Evolutionary conservation across 2,113 vertebrate species (phyloP).

Genomic region (cat (Felis catus)): F.catus_Fca126_mat1.0 CM031413.1:91901501-91902000

Average conservation of each 20-base stretch:
- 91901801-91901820: neutral
- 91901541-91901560: neutral
- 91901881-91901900: neutral
- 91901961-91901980: neutral
- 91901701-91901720: neutral
- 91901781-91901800: neutral
- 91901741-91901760: neutral
- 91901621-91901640: neutral
- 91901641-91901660: neutral
- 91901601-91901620: neutral
- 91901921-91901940: neutral
- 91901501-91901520: neutral
- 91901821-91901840: neutral
- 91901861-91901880: neutral
- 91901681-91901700: neutral
- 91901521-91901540: neutral
- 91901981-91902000: slow-evolving; percentile 23
- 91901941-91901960: neutral
- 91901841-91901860: slow-evolving; percentile 1
- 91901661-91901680: neutral
- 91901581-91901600: neutral
- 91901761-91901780: neutral
- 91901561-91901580: neutral
- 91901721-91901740: neutral
- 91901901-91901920: neutral